These are phyloP conservation scores for Zosterops lateralis DNA, from an alignment of 2,113 vertebrate genomes.

Conservation along the genomic window DNA sequence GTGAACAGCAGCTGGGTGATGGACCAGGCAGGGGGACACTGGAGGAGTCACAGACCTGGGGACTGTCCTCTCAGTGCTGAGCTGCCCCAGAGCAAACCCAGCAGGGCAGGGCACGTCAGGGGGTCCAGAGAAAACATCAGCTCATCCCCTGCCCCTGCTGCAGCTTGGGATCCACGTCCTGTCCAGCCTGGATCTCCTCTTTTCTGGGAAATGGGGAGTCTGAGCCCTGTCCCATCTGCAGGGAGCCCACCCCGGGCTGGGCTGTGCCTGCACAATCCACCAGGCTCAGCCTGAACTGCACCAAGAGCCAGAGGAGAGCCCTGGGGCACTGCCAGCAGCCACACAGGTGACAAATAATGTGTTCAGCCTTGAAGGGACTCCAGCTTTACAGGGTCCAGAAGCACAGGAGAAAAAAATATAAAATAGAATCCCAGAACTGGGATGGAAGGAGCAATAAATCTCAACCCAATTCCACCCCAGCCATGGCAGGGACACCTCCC, in stretches of 20 bases:
- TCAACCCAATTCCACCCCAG: fast-evolving
- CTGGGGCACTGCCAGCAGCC: background rate
- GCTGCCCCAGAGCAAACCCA: background rate
- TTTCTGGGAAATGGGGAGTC: background rate
- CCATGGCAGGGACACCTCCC: background rate
- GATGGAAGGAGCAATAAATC: background rate
- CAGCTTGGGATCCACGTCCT: background rate
- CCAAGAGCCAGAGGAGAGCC: background rate
- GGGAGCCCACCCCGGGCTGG: fast-evolving
- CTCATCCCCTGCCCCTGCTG: background rate
- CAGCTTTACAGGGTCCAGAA: background rate
- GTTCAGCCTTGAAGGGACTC: background rate
- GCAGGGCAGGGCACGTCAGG: background rate
- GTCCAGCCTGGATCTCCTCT: background rate
- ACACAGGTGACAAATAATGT: fast-evolving
- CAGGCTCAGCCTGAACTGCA: background rate
- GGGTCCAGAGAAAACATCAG: background rate
- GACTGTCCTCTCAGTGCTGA: background rate
- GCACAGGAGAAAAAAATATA: background rate
- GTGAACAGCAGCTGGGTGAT: no score
- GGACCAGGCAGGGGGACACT: no score
- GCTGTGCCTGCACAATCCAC: background rate
- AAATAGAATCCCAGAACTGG: background rate
- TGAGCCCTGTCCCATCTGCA: fast-evolving
- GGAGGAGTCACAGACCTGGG: background rate